Base-by-base conservation (phyloP, 2,797 vertebrate genomes). In the Sus cebifrons region DNA sequence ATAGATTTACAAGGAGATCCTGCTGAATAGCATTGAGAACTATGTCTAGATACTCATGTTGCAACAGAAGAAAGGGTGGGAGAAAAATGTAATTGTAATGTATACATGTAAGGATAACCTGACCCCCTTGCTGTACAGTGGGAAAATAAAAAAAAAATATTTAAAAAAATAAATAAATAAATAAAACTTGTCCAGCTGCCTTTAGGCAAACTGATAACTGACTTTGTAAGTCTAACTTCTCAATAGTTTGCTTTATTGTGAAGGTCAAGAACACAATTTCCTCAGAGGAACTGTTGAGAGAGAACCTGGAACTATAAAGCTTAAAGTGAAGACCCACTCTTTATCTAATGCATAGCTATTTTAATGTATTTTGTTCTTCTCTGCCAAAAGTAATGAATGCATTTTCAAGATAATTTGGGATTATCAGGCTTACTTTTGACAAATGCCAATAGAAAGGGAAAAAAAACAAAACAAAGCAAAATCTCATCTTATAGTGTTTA, bases 401-500 rank as follows among this genome's bases (percentile, higher is more conserved):
- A 78, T 86, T 86, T 93, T 73, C 67, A 85, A 81, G 6, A 15
- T 77, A 74, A 20, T 93, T 93, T 85, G 23, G n/a, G 18, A 70
- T 64, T 88, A 52, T 58, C 44, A 20, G 15, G 6, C 70, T 77
- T 58, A 52, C 21, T 79, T 68, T 49, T 88, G 52, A 44, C 29
- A 81, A 95, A 86, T 77, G 70, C 2, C 29, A 64, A 62, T 32
- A 68, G 10, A 29, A 74, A 16, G 16, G 20, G 13, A 15, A 25
- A 29, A n/a, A n/a, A 74, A 2, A 36, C 36, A 36, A 36, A 75
- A 44, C 44, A 49, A 49, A 49, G 9, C 44, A 49, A 49, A 49
- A 49, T 10, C 32, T 60, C 4, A 83, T 64, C 23, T 62, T 49
- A 32, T 2, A 81, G 11, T 16, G 9, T 56, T 82, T 62, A 8